These are phyloP conservation scores for Bothrops jararaca DNA, from an alignment of 2,113 vertebrate genomes.

Conservation along the genomic window DNA sequence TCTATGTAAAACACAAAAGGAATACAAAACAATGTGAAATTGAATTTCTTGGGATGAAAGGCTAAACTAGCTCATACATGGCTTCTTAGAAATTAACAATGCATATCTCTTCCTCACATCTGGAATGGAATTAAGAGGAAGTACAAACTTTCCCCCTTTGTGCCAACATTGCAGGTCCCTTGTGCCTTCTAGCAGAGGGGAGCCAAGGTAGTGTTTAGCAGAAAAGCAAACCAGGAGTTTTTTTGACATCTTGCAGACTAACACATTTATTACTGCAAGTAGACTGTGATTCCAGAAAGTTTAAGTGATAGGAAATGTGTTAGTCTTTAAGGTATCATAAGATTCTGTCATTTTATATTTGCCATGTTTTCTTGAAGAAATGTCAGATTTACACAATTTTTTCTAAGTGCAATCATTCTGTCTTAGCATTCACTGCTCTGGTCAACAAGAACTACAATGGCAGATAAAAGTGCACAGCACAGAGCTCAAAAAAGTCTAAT, in stretches of 20 bases:
- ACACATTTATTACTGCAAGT: neutral
- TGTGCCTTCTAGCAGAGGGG: neutral
- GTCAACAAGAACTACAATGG: neutral
- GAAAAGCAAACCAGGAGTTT: neutral
- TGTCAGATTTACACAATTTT: neutral
- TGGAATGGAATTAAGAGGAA: neutral
- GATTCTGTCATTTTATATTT: neutral
- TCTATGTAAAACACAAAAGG: neutral
- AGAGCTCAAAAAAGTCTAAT: neutral
- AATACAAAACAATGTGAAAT: neutral
- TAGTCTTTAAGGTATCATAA: neutral
- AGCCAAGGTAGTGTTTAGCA: neutral
- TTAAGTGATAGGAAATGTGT: neutral
- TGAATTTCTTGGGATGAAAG: neutral
- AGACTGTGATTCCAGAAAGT: neutral
- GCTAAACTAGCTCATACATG: neutral
- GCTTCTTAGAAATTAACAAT: neutral
- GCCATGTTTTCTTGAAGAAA: neutral
- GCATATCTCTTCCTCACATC: neutral
- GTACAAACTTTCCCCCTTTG: too few relatives aligned
- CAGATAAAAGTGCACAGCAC: neutral
- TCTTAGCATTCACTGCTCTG: neutral
- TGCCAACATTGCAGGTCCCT: neutral
- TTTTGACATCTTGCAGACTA: neutral
- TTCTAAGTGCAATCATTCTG: neutral